Evolutionary conservation across 2,888 invertebrate genomes (phyloP), one percentile per base, ranked within the genome.

Genomic region (Therioaphis trifolii): DNA sequence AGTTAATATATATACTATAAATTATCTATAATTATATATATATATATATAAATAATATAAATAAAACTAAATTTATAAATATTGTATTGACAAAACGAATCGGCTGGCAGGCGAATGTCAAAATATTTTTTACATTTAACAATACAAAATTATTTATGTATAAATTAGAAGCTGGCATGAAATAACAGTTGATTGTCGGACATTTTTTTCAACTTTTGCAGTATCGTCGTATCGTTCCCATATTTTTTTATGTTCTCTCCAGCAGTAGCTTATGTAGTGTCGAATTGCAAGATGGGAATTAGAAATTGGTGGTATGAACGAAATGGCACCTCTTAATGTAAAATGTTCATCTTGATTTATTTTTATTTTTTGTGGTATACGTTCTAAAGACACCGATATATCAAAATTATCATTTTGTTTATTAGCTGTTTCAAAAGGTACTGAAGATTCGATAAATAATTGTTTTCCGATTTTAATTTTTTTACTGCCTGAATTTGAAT

Each of bases 201-300:
- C 52, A n/a, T 2, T 52, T 74, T 52, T 74, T 55, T 14, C n/a
- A 14, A 12, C 27, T 55, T 24, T 74, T 35, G 29, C 2, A 12
- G 35, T 52, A n/a, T 74, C 52, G 18, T 74, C 55, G 52, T 52
- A 74, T 11, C 27, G n/a, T 29, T 74, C 74, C 52, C 74, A 74
- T 27, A 2, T n/a, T 18, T 74, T 74, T 27, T 11, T 52, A 27
- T 52, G 55, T 15, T 74, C 52, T 58, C 74, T 52, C 18, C 55
- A 74, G 21, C 27, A 27, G 14, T 74, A 74, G 11, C n/a, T 58
- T 12, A 74, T 5, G 27, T 52, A 74, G 35, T 74, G 52, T 7
- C 52, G 52, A n/a, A 74, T 58, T 21, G 74, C 74, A 15, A n/a
- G 12, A 15, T 29, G 29, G 2, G 29, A 52, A 12, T 29, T 24